Evolutionary conservation across 1,140 invertebrate species (phyloP), one percentile per base, ranked within the genome.

Genomic region (Drosophila athabasca): DNA sequence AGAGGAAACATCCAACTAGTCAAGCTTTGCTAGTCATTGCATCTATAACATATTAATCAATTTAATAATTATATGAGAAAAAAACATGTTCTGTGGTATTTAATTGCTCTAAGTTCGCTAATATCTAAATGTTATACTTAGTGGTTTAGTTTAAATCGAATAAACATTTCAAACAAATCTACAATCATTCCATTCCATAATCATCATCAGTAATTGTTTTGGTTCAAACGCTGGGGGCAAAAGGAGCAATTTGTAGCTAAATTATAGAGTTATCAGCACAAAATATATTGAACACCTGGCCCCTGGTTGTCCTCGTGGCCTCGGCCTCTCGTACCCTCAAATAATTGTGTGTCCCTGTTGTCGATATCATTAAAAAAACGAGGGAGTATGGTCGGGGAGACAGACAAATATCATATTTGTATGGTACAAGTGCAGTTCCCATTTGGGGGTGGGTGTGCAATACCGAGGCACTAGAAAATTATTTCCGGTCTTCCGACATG

Each of bases 71-170:
- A 71, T 72, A 72, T 73, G 45, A 74, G 19, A 54, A 69, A 80
- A 85, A 78, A 79, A 76, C 79, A 88, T 83, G 83, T 88, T 88
- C 83, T 88, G 83, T 88, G 83, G 83, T 88, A 88, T 88, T 89
- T 89, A 89, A 88, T 88, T 89, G 83, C 84, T 88, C 76, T 88
- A 88, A 88, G 83, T 88, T 88, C 54, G 83, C 83, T 88, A 79
- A 85, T 87, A 88, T 88, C 79, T 88, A 88, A 88, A 88, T 88
- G 83, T 88, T 88, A 85, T 70, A 64, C 60, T 70, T 88, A 88
- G 71, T 88, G 48, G 67, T 82, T 87, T 87, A 88, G 83, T 88
- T 88, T 82, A 87, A 83, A 88, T 76, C 68, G 52, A 80, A 73
- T 82, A 82, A 78, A 82, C 67, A 76, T 77, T 71, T 61, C 49